Evolutionary conservation across 2,888 invertebrate species (phyloP), one percentile per base, ranked within the genome.

Genomic region (Melinaea marsaeus): DNA sequence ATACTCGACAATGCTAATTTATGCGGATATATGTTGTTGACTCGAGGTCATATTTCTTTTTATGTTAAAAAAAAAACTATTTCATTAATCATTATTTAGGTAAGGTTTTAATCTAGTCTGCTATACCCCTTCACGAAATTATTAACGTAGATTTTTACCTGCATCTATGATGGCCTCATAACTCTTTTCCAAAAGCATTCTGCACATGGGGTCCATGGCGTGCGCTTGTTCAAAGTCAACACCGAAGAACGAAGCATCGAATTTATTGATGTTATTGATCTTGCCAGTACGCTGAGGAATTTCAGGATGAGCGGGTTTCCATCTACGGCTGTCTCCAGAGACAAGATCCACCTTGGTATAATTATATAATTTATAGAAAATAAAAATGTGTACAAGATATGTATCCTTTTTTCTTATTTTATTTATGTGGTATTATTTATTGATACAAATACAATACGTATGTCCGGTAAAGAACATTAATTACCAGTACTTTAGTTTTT

Each of bases 141-240:
- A 42, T 22, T 22, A 22, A 22, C 22, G 22, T 22, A 22, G 22
- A 22, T 9, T 6, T 66, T 71, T 55, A 77, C 93, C 93, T 69
- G 96, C 93, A 90, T 96, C 96, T 64, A 95, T 91, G 22, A 95
- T 92, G 62, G 95, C 95, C 81, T 96, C 96, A 75, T 95, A 95
- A 0, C 95, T 93, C 62, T 94, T 93, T 81, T 95, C 97, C 70
- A 96, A 87, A 59, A 97, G 83, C 64, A 96, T 92, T 67, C 96
- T 91, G 71, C 95, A 94, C 92, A 95, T 95, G 0, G 95, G 95
- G 78, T 96, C 95, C 92, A 95, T 93, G 59, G 93, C 93, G 73
- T 95, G 94, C 0, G 94, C 94, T 77, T 95, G 95, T 71, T 94
- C 94, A 71, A 93, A 94, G 72, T 94, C 94, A 34, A 95, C 93